Base-by-base conservation (phyloP, 2,888 invertebrate species). In the Flexamia atlantica region DNA sequence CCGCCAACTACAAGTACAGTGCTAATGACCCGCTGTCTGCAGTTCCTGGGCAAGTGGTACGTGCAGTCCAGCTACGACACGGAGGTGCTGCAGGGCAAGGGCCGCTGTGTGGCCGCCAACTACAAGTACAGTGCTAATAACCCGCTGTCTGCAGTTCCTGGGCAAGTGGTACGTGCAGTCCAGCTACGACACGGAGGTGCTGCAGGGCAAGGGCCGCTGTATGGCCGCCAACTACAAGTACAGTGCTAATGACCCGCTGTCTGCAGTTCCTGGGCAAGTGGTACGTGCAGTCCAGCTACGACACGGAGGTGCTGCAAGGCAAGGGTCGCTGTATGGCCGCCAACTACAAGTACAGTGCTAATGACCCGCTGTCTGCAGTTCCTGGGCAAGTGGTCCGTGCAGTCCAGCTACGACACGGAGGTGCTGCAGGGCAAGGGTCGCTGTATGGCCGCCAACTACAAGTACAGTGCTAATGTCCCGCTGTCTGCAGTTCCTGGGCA, bases 271-370 rank as follows among this genome's bases (percentile, higher is more conserved):
- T 79, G 25, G 30, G 46, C 14, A 53, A 40, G 20, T 79, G 79
- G 79, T 79, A 53, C 53, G 79, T 79, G 1, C 79, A 79, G 30
- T 53, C 53, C 79, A 79, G 79, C 25, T 53, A 23, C 53, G 79
- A 79, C 53, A 79, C 79, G 28, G 79, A 79, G 53, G 30, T 79
- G 4, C 79, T 79, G 14, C 79, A 79, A n/a, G 79, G 79, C 14
- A 79, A 53, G 20, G 79, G 79, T 1, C 25, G 79, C 5, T 79
- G 79, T n/a, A 79, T 79, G 79, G 46, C 79, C 2, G 79, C 79
- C 32, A 30, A 42, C 53, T 79, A 79, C 79, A 53, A 50, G n/a
- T 79, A 53, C 79, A 79, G 12, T 40, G 12, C 40, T 5, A 12
- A 9, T 40, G 12, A 9, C 40, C 40, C 12, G 40, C 17, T 57